phyloP scores from a whole-genome alignment of 2,113 vertebrate species.

The Microcebus tavaratra region DNA sequence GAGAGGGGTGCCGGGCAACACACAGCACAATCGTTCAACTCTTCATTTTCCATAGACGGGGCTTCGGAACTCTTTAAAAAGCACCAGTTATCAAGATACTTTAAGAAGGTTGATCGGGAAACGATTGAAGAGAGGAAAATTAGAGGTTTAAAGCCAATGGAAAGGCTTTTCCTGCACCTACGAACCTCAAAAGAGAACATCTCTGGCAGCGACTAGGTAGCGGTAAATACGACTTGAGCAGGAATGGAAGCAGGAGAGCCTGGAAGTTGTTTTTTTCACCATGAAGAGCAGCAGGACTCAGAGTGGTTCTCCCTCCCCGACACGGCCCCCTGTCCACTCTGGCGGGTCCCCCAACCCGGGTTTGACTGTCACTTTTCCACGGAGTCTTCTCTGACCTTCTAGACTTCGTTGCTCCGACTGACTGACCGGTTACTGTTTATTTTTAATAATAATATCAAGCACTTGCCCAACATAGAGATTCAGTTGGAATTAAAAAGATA shows the following conservation, averaged over 20 bases:
- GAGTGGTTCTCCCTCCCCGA: too few species aligned
- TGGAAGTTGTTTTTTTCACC: fast-evolving
- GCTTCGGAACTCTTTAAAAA: background rate
- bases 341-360: background rate
- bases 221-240: background rate
- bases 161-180: background rate
- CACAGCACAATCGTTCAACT: fast-evolving
- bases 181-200: background rate
- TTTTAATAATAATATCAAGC: background rate
- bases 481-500: background rate
- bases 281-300: fast-evolving
- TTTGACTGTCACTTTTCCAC: too few species aligned
- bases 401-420: background rate
- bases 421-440: background rate
- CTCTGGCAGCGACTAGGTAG: background rate
- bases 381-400: background rate
- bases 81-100: background rate
- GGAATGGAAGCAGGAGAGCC: fast-evolving
- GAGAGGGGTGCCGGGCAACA: background rate
- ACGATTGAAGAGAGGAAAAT: background rate
- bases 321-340: fast-evolving
- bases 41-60: background rate
- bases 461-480: background rate
- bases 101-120: background rate
- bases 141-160: background rate